A percentile compares a stretch with the other conserved stretches of the same genome.
Evolutionary conservation across 2,113 vertebrate species (phyloP).

Genomic region (Ptilorrhoa leucosticta): DNA sequence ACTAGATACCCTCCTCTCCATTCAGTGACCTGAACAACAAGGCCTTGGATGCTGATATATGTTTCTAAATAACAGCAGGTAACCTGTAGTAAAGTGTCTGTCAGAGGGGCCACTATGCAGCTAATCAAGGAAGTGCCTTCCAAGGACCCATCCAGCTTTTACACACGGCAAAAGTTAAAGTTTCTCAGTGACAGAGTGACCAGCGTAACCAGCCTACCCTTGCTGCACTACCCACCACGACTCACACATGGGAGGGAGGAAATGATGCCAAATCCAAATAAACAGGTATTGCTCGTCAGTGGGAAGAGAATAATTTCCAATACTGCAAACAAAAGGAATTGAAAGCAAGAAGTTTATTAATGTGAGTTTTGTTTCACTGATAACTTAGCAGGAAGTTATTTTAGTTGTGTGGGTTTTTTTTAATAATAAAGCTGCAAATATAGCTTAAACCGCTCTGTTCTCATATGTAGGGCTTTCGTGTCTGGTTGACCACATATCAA

Average conservation of each 20-base stretch:
- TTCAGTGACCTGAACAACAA: neutral
- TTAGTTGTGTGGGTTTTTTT: neutral
- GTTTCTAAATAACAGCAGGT: neutral
- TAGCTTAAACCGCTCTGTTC: neutral
- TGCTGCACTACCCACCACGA: neutral
- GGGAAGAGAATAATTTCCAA: neutral
- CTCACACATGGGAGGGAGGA: accelerated
- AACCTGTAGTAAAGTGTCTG: neutral
- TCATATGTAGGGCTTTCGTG: neutral
- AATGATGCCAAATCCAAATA: neutral
- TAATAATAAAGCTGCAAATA: neutral
- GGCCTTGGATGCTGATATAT: neutral
- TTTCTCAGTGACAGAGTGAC: neutral
- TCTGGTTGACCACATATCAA: neutral
- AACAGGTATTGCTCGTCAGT: neutral
- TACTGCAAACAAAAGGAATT: neutral
- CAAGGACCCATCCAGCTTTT: neutral
- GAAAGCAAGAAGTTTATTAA: neutral
- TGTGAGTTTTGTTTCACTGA: neutral
- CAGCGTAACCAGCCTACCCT: neutral
- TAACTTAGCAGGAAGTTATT: neutral
- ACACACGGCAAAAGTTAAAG: neutral
- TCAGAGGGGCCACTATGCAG: neutral
- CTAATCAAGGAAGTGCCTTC: neutral
- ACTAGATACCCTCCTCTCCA: neutral